A percentile compares a stretch with the other conserved stretches of the same genome.
These are phyloP conservation scores for Teleopsis dalmanni DNA, from an alignment of 1,140 invertebrate genomes.

Conservation along the genomic window DNA sequence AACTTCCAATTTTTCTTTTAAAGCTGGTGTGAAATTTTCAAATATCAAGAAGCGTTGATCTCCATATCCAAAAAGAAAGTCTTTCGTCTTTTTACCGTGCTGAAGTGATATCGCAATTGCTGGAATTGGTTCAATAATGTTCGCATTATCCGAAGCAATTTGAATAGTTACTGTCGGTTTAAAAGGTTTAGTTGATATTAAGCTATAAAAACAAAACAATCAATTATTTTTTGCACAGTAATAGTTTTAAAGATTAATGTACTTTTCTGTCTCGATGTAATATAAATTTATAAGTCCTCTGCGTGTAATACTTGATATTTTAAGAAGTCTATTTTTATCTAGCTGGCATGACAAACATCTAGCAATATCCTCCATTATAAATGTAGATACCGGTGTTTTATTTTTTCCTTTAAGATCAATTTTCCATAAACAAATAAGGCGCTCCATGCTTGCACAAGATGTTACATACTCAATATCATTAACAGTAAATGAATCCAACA, in stretches of 20 bases:
- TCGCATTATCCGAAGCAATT: slow-evolving; percentile 54
- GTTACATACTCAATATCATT: slow-evolving; percentile 50
- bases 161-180: slow-evolving; percentile 65
- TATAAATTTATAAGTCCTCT: slow-evolving; percentile 71
- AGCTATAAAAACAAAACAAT: slow-evolving; percentile 21
- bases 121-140: slow-evolving; percentile 49
- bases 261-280: slow-evolving; percentile 31
- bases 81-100: slow-evolving; percentile 40
- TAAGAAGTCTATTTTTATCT: slow-evolving; percentile 46
- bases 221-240: not conserved
- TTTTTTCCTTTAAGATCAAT: slow-evolving; percentile 27
- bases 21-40: slow-evolving; percentile 56
- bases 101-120: slow-evolving; percentile 45
- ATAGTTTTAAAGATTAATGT: not conserved
- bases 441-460: slow-evolving; percentile 48
- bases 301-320: slow-evolving; percentile 58
- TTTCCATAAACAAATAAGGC: slow-evolving; percentile 40
- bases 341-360: slow-evolving; percentile 48
- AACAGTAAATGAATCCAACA: slow-evolving; percentile 47
- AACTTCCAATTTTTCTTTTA: slow-evolving; percentile 50
- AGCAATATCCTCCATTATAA: slow-evolving; percentile 60
- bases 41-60: slow-evolving; percentile 50
- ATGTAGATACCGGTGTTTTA: slow-evolving; percentile 47
- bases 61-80: slow-evolving; percentile 53
- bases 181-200: slow-evolving; percentile 57